Conservation (phyloP, 2,113 vertebrate species). For the Poecile atricapillus region DNA sequence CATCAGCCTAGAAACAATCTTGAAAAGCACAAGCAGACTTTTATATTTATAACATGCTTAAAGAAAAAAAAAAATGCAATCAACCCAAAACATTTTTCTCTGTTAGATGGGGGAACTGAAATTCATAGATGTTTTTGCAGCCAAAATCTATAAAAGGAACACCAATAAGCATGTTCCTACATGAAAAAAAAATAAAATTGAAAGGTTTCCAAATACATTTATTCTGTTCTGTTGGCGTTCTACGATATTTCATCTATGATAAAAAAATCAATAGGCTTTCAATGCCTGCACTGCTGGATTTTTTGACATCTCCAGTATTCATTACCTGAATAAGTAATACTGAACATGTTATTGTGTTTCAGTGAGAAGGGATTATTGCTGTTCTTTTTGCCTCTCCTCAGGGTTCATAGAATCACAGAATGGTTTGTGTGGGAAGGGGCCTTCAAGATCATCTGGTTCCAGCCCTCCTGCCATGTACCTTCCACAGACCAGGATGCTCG, state of each 20-base stretch:
- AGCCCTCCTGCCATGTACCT: background rate
- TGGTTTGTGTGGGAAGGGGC: background rate
- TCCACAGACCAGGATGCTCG: background rate
- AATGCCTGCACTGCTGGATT: background rate
- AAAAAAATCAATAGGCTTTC: conserved; percentile 30
- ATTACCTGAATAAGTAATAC: background rate
- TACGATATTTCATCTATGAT: background rate
- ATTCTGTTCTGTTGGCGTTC: background rate
- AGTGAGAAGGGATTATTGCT: background rate
- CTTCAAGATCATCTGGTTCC: background rate
- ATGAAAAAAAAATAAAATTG: background rate
- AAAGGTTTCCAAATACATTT: background rate
- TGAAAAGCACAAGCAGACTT: background rate
- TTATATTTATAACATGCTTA: background rate
- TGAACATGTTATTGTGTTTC: background rate
- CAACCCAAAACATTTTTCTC: background rate
- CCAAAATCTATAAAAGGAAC: background rate
- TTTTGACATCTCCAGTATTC: background rate
- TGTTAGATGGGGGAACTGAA: background rate
- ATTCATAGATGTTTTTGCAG: background rate
- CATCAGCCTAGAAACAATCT: background rate
- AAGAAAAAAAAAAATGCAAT: background rate
- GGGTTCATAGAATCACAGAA: background rate
- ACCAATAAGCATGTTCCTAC: background rate
- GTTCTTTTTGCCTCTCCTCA: background rate